These are phyloP conservation scores for Agriopis marginaria DNA, from an alignment of 2,888 invertebrate species.

Conservation along the genomic window DNA sequence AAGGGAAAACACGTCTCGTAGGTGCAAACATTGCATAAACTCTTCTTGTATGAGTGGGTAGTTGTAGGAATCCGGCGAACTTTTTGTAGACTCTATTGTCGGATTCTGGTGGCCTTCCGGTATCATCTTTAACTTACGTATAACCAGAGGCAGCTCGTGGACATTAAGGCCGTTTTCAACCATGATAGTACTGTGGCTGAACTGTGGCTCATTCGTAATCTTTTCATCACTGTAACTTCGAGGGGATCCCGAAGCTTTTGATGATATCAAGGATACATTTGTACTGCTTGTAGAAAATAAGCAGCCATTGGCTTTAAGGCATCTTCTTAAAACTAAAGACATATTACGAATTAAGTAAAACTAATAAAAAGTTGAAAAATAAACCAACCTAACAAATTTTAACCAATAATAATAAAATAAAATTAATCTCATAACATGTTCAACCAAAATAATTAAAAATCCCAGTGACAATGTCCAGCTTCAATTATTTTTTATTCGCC, in stretches of 20 bases:
- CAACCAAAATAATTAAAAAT: no score
- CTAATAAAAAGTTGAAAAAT: not conserved
- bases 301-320: constrained; percentile 67
- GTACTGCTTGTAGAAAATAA: constrained; percentile 55
- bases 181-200: constrained; percentile 83
- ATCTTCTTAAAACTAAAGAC: constrained; percentile 72
- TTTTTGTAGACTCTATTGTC: constrained; percentile 48
- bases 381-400: no score
- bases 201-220: constrained; percentile 63
- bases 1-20: constrained; percentile 77
- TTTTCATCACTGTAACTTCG: constrained; percentile 70
- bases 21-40: constrained; percentile 75
- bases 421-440: no score
- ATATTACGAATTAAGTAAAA: constrained; percentile 44
- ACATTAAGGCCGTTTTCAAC: constrained; percentile 89
- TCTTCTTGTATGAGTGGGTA: constrained; percentile 79
- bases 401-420: no score
- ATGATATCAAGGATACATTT: constrained; percentile 46
- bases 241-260: constrained; percentile 35
- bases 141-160: constrained; percentile 89
- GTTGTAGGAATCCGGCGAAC: constrained; percentile 62
- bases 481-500: no score
- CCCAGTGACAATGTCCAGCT: no score
- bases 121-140: constrained; percentile 82
- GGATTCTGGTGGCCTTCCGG: constrained; percentile 62